These are phyloP conservation scores for Anarrhichthys ocellatus DNA, from an alignment of 2,113 vertebrate genomes.

Conservation along the genomic window DNA sequence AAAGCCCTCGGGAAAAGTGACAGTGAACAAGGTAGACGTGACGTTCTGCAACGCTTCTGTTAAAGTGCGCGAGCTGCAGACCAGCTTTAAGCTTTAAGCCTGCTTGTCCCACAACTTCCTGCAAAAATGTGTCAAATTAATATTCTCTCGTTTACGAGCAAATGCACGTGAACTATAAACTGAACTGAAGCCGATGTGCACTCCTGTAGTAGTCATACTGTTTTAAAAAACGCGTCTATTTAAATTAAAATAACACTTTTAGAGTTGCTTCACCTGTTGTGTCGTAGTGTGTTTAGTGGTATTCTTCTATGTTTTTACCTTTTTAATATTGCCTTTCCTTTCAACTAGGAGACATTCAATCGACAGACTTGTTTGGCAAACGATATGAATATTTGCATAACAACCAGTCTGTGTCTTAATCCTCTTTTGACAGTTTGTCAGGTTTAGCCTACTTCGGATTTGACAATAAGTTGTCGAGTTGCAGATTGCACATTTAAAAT, in stretches of 20 bases:
- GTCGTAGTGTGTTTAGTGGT: background rate
- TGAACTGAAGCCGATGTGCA: rapidly evolving
- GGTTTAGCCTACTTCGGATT: constrained; percentile 46
- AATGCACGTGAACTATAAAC: background rate
- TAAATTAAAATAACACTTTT: background rate
- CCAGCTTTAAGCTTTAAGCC: background rate
- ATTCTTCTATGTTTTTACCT: background rate
- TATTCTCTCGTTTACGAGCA: background rate
- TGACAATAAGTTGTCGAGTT: constrained; percentile 12
- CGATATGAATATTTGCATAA: constrained; percentile 19
- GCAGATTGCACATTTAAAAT: background rate
- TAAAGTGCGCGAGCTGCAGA: background rate
- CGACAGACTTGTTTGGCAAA: background rate
- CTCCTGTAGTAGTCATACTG: background rate
- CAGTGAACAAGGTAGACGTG: constrained; percentile 79
- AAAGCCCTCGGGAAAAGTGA: constrained; percentile 87
- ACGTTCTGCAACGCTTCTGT: rapidly evolving
- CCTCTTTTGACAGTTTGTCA: constrained; percentile 32
- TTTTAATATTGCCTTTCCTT: rapidly evolving
- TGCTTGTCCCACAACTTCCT: background rate
- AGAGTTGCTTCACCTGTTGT: constrained; percentile 47
- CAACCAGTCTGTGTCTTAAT: constrained; percentile 15
- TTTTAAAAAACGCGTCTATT: background rate
- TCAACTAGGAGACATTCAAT: background rate
- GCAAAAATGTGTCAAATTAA: background rate